phyloP scores from a whole-genome alignment of 2,888 invertebrate genomes.

The Meghimatium bilineatum region DNA sequence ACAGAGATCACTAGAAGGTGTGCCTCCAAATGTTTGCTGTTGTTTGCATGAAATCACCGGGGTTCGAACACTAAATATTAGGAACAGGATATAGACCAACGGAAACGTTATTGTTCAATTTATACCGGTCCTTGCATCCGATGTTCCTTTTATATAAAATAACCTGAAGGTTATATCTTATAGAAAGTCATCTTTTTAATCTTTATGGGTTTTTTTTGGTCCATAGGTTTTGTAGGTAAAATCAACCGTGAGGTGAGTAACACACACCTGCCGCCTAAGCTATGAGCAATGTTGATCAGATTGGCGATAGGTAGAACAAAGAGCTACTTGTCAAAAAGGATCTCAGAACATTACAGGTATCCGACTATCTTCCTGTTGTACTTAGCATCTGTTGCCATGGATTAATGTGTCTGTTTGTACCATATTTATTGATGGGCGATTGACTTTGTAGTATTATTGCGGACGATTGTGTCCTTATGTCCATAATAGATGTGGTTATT shows the following conservation, averaged over 20 bases:
- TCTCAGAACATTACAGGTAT: neutral
- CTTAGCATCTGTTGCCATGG: slow-evolving; percentile 16
- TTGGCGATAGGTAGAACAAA: neutral
- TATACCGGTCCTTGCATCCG: too few relatives aligned
- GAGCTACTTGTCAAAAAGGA: neutral
- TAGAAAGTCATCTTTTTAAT: too few relatives aligned
- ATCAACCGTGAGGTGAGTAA: neutral
- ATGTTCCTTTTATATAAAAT: too few relatives aligned
- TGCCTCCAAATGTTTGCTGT: neutral
- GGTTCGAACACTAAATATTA: neutral
- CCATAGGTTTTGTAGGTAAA: neutral
- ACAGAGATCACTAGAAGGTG: neutral
- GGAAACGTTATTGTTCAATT: too few relatives aligned
- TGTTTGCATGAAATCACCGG: neutral
- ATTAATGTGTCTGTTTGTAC: neutral
- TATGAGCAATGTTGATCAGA: neutral
- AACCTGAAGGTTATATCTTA: too few relatives aligned
- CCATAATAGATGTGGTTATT: too few relatives aligned
- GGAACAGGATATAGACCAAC: too few relatives aligned
- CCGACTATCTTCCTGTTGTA: neutral
- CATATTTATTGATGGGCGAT: neutral
- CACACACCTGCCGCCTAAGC: neutral
- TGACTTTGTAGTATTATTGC: neutral
- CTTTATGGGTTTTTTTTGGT: neutral
- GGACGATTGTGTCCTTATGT: neutral